These are phyloP conservation scores for Diploptera punctata DNA, from an alignment of 2,888 invertebrate species.

Conservation along the genomic window DNA sequence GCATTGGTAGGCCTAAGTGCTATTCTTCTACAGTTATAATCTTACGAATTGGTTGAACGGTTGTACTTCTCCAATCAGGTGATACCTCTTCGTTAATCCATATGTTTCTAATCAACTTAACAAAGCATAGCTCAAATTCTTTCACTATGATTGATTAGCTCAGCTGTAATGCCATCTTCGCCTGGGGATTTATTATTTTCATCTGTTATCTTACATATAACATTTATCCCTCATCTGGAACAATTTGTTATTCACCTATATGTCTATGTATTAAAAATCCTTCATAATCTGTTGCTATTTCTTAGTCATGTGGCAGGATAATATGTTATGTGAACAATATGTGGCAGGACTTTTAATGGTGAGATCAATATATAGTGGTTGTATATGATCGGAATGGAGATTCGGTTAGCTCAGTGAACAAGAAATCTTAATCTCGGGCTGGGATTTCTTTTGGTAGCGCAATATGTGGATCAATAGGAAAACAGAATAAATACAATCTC, in stretches of 20 bases:
- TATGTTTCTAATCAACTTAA: not conserved
- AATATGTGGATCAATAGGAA: too few species aligned
- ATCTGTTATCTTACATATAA: not conserved
- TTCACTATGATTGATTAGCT: constrained; percentile 23
- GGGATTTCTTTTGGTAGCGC: too few species aligned
- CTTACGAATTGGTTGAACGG: constrained; percentile 14
- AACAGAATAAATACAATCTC: too few species aligned
- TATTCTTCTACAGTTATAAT: constrained; percentile 12
- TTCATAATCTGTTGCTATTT: too few species aligned
- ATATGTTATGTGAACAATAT: too few species aligned
- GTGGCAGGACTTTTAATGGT: too few species aligned
- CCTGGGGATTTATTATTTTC: not conserved
- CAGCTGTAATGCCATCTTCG: constrained; percentile 15
- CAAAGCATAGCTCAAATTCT: not conserved
- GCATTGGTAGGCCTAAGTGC: not conserved
- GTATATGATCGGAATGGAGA: too few species aligned
- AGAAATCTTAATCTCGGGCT: too few species aligned
- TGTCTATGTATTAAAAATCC: too few species aligned
- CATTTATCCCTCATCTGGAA: not conserved
- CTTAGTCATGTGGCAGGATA: too few species aligned
- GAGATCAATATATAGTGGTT: too few species aligned
- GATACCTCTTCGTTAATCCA: constrained; percentile 24
- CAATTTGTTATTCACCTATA: not conserved
- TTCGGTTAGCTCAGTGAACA: too few species aligned
- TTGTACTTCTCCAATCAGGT: constrained; percentile 16